Conservation (phyloP, 2,113 vertebrate species). For the Xenus cinereus region DNA sequence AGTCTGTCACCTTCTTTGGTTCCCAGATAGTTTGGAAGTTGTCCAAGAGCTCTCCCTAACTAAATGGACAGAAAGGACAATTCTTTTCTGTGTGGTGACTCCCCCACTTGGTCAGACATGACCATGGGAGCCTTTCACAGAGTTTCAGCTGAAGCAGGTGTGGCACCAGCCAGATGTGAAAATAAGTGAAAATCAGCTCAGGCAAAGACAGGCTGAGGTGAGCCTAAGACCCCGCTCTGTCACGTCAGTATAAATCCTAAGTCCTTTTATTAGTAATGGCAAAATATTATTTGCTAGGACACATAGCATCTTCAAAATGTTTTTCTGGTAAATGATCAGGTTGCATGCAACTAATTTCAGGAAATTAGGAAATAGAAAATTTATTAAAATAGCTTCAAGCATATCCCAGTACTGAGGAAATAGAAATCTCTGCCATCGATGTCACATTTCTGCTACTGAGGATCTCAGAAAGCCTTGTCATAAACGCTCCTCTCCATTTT, state of each 20-base stretch:
- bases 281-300: background rate
- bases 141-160: background rate
- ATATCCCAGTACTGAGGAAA: background rate
- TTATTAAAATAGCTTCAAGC: background rate
- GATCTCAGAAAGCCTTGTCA: background rate
- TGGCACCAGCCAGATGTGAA: background rate
- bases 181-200: background rate
- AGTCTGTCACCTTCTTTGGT: background rate
- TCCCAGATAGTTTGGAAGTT: background rate
- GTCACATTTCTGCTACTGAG: background rate
- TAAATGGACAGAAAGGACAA: background rate
- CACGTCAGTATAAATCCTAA: background rate
- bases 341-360: background rate
- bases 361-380: background rate
- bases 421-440: background rate
- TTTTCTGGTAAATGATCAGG: background rate
- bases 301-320: background rate
- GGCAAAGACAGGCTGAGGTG: background rate
- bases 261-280: background rate
- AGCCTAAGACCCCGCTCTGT: background rate
- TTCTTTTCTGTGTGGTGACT: background rate
- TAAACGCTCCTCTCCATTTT: background rate
- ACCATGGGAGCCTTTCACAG: background rate
- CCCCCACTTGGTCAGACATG: background rate
- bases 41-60: background rate